Percentiles rank a stretch among this genome's conserved stretches.
These are phyloP conservation scores for Lasioglossum baleicum DNA, from an alignment of 1,140 invertebrate genomes.

Conservation along the genomic window DNA sequence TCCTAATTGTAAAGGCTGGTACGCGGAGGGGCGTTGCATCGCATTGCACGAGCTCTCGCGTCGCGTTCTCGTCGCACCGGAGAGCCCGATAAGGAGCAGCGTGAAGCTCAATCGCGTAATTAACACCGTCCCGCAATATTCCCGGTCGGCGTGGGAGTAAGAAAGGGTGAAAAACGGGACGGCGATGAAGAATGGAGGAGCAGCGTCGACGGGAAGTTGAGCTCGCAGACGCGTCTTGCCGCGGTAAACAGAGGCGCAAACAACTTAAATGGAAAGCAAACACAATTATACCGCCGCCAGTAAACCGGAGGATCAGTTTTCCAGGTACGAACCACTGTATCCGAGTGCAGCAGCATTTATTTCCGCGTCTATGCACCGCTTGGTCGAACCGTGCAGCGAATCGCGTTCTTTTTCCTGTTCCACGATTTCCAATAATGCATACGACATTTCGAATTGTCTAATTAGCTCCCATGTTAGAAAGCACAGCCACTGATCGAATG, in stretches of 20 bases:
- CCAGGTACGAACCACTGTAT: conserved; percentile 54
- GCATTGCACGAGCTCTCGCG: too few species aligned
- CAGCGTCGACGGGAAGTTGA: conserved; percentile 43
- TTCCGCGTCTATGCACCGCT: conserved; percentile 1
- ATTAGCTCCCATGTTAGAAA: too few species aligned
- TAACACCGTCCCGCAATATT: conserved; percentile 11
- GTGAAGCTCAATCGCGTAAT: conserved; percentile 33
- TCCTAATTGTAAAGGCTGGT: neutral
- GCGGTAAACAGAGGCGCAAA: conserved; percentile 71
- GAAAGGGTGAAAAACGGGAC: neutral
- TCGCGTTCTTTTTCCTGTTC: neutral
- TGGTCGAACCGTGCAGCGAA: too few species aligned
- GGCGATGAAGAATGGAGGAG: conserved; percentile 21
- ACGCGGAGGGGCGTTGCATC: too few species aligned
- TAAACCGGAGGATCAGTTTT: conserved; percentile 58
- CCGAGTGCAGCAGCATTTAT: conserved; percentile 36
- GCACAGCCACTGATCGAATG: too few species aligned
- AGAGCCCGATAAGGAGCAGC: neutral
- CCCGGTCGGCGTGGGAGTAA: too few species aligned
- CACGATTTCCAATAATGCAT: too few species aligned
- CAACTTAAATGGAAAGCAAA: conserved; percentile 77
- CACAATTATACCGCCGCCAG: conserved; percentile 69
- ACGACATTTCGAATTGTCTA: too few species aligned
- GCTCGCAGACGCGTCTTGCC: conserved; percentile 46
- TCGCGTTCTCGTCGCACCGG: too few species aligned